A percentile compares a stretch with the other conserved stretches of the same genome.
phyloP scores from a whole-genome alignment of 2,113 vertebrate genomes.

The Dunckerocampus dactyliophorus region DNA sequence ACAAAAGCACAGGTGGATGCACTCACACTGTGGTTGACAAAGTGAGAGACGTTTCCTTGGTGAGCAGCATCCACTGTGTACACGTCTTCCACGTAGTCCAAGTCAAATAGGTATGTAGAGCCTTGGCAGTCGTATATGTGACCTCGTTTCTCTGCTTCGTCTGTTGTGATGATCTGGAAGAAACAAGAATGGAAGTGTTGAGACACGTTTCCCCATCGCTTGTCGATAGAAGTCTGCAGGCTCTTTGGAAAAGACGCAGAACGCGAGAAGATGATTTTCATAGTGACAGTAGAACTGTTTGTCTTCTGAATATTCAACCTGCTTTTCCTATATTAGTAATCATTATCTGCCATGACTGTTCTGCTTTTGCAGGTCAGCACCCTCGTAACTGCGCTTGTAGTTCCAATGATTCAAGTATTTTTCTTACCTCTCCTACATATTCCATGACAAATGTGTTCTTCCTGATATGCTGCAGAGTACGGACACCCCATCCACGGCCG shows the following conservation, averaged over 20 bases:
- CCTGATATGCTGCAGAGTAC: slow-evolving; percentile 83
- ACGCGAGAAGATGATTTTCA: too few species aligned
- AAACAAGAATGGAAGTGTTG: background rate
- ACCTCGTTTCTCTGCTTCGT: slow-evolving; percentile 86
- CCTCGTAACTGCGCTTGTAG: too few species aligned
- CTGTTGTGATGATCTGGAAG: slow-evolving; percentile 86
- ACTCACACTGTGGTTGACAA: slow-evolving; percentile 94
- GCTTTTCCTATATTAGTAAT: too few species aligned
- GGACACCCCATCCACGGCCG: slow-evolving; percentile 88
- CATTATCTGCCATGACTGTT: too few species aligned
- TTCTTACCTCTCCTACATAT: slow-evolving; percentile 88
- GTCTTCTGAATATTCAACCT: too few species aligned
- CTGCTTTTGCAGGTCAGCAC: too few species aligned
- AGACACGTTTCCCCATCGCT: too few species aligned
- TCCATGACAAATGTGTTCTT: slow-evolving; percentile 94
- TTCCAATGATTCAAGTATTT: too few species aligned
- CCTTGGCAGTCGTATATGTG: slow-evolving; percentile 87
- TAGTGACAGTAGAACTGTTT: too few species aligned
- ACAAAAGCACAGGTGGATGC: background rate
- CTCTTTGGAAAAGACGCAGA: too few species aligned
- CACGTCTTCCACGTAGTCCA: slow-evolving; percentile 92
- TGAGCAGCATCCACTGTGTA: slow-evolving; percentile 90
- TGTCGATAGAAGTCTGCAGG: too few species aligned
- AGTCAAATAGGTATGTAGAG: slow-evolving; percentile 88
- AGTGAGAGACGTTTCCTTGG: slow-evolving; percentile 91